Evolutionary conservation across 2,113 vertebrate genomes (phyloP).

Genomic region (Macrotis lagotis): DNA sequence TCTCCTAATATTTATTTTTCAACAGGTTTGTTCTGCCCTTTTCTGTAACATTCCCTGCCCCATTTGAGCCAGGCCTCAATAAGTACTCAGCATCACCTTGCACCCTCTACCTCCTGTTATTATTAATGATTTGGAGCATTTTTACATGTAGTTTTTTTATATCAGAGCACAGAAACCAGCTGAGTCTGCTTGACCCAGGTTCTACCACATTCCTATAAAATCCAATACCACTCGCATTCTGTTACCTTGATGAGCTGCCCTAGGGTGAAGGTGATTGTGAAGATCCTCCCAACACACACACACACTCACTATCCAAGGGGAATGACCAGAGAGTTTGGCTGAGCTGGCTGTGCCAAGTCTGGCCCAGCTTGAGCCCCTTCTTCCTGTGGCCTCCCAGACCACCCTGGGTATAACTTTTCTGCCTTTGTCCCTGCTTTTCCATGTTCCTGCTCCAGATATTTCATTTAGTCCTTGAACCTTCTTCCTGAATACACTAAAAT

Average conservation of each 20-base stretch:
- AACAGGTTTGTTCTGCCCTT: background rate
- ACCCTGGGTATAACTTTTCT: background rate
- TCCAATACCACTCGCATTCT: background rate
- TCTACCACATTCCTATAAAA: background rate
- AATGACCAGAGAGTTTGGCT: background rate
- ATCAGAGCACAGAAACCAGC: background rate
- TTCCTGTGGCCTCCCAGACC: background rate
- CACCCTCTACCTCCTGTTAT: background rate
- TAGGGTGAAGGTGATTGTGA: background rate
- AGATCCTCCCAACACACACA: background rate
- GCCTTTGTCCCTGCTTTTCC: background rate
- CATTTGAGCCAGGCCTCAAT: background rate
- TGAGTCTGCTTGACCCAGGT: background rate
- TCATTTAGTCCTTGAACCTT: background rate
- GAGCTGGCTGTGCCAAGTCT: background rate
- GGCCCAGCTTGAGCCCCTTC: background rate
- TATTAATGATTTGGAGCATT: background rate
- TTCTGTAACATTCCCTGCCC: background rate
- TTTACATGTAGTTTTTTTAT: background rate
- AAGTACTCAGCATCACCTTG: background rate
- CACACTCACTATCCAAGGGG: background rate
- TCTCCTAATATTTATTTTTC: background rate
- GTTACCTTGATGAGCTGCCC: background rate
- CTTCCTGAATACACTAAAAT: background rate
- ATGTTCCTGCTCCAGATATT: background rate